Percentiles rank a stretch among this genome's conserved stretches.
Conservation (phyloP, 1,140 invertebrate species). For the Megathymus violae region DNA sequence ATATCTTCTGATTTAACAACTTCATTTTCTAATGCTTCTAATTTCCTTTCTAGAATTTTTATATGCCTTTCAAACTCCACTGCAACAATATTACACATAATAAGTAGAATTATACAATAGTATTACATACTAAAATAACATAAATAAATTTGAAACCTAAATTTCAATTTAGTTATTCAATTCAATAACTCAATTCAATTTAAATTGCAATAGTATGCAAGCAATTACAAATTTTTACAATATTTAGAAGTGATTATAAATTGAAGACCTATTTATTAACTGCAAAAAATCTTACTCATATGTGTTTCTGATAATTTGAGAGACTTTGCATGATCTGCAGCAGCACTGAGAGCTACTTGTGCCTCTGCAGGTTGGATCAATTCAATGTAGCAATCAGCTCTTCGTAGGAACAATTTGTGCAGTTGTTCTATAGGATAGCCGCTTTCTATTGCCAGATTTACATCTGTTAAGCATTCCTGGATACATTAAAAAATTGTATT, state of each 20-base stretch:
- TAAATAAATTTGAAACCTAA: too few relatives aligned
- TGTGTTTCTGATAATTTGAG: constrained; percentile 30
- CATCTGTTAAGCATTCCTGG: constrained; percentile 65
- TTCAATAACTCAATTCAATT: too few relatives aligned
- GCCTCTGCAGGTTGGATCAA: constrained; percentile 45
- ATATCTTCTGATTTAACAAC: constrained; percentile 35
- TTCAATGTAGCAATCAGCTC: constrained; percentile 65
- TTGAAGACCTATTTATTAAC: constrained; percentile 3
- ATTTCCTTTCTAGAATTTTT: constrained; percentile 59
- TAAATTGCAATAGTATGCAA: too few relatives aligned
- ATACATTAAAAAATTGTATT: constrained; percentile 3
- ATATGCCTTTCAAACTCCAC: constrained; percentile 67
- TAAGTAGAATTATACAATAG: too few relatives aligned
- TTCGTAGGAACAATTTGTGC: constrained; percentile 62
- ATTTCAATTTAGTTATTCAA: too few relatives aligned
- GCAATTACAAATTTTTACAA: too few relatives aligned
- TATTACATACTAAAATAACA: too few relatives aligned
- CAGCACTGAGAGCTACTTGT: constrained; percentile 42
- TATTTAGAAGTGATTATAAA: too few relatives aligned
- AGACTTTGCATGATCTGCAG: constrained; percentile 48
- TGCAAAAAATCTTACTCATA: constrained; percentile 29
- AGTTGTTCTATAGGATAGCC: constrained; percentile 57
- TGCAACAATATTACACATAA: constrained; percentile 35
- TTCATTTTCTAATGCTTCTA: constrained; percentile 40
- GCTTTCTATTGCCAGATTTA: constrained; percentile 51